Evolutionary conservation across 2,797 vertebrate species (phyloP).

Genomic region (Buphagus erythrorhynchus): DNA sequence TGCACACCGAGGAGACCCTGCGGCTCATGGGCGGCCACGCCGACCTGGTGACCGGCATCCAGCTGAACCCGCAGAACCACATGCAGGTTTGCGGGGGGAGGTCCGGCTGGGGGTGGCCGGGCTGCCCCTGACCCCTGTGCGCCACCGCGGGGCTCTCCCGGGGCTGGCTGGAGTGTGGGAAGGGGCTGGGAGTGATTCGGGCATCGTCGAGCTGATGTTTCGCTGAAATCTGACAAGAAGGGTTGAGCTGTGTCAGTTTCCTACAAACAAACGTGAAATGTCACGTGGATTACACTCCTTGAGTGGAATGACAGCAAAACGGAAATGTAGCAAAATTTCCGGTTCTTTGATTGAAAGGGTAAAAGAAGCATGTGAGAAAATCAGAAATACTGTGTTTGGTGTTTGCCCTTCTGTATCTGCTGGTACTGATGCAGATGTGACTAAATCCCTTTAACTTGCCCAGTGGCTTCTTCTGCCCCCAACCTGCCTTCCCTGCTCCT

Average conservation of each 20-base stretch:
- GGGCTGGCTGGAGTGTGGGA: not conserved
- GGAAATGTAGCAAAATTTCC: rapidly evolving
- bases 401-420: rapidly evolving
- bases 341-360: rapidly evolving
- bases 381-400: rapidly evolving
- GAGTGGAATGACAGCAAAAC: not conserved
- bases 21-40: slow-evolving; percentile 86
- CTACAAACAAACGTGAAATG: rapidly evolving
- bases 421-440: not conserved
- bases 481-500: not conserved
- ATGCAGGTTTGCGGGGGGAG: slow-evolving; percentile 81
- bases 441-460: not conserved
- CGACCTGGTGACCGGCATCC: slow-evolving; percentile 86
- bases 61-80: slow-evolving; percentile 88
- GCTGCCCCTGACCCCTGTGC: rapidly evolving
- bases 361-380: not conserved
- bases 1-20: slow-evolving; percentile 88
- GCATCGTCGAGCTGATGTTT: rapidly evolving
- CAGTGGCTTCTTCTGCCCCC: rapidly evolving
- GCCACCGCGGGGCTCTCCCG: not conserved
- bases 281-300: rapidly evolving
- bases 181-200: rapidly evolving
- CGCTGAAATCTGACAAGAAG: not conserved
- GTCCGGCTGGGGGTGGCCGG: not conserved
- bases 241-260: rapidly evolving